A percentile compares a stretch with the other conserved stretches of the same genome.
Evolutionary conservation across 2,888 invertebrate genomes (phyloP).

Genomic region (Tipula confusa): DNA sequence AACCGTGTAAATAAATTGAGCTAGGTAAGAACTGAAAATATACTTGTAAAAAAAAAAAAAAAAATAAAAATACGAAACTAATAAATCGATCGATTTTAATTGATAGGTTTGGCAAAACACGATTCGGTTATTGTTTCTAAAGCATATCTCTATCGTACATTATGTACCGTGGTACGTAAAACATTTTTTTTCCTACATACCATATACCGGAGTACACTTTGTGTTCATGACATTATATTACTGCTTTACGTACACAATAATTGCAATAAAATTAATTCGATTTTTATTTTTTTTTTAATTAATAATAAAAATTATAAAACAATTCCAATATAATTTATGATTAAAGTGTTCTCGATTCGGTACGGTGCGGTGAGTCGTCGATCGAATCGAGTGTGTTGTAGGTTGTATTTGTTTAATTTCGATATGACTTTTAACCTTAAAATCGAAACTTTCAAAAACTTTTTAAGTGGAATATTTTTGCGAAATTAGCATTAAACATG

Average conservation of each 20-base stretch:
- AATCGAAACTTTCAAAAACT: not conserved
- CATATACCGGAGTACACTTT: not conserved
- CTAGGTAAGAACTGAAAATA: not conserved
- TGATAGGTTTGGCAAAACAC: slow-evolving; percentile 30
- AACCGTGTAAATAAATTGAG: not conserved
- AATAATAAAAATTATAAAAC: not conserved
- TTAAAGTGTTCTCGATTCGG: not conserved
- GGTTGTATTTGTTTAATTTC: not conserved
- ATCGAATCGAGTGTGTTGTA: not conserved
- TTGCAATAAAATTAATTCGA: not conserved
- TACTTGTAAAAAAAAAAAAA: not conserved
- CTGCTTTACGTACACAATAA: not conserved
- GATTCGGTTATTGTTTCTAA: not conserved
- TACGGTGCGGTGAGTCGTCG: not conserved
- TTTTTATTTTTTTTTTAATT: not conserved
- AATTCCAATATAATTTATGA: slow-evolving; percentile 21
- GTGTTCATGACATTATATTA: not conserved
- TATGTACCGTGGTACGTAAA: not conserved
- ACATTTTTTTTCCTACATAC: not conserved
- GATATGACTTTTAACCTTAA: slow-evolving; percentile 15
- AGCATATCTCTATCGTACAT: not conserved
- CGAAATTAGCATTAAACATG: slow-evolving; percentile 12
- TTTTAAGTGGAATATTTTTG: not conserved
- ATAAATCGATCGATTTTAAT: slow-evolving; percentile 30
- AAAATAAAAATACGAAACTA: too few species aligned